Evolutionary conservation across 2,797 vertebrate genomes (phyloP).

Genomic region (Lithobates pipiens): DNA sequence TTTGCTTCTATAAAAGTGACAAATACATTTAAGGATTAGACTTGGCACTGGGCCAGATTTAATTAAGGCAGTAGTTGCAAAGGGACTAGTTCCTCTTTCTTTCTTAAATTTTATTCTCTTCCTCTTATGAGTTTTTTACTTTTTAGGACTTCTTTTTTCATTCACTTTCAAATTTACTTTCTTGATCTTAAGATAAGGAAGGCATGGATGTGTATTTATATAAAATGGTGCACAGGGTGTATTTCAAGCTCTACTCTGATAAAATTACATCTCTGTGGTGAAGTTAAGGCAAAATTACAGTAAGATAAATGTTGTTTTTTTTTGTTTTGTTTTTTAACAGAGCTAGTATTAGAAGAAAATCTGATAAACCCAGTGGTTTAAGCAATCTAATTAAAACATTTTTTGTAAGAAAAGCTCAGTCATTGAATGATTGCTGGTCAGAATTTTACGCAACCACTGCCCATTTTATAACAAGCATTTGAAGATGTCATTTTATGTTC

Average conservation of each 20-base stretch:
- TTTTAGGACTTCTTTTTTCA: not conserved
- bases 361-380: constrained; percentile 34
- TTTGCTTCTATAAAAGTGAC: no score
- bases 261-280: no score
- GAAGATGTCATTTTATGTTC: not conserved
- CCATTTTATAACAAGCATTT: constrained; percentile 4
- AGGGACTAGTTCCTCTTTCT: not conserved
- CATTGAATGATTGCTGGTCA: constrained; percentile 34
- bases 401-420: constrained; percentile 15
- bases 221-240: not conserved
- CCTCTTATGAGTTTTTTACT: not conserved
- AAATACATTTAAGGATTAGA: no score
- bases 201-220: not conserved
- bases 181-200: not conserved
- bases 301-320: no score
- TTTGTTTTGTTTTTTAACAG: not conserved
- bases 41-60: not conserved
- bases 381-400: constrained; percentile 1
- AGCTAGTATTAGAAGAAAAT: constrained; percentile 33
- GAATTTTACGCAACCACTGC: constrained; percentile 34
- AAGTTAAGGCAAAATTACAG: no score
- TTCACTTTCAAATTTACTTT: not conserved
- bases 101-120: no score
- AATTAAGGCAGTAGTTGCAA: not conserved
- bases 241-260: not conserved